Percentiles rank a stretch among this genome's conserved stretches.
Evolutionary conservation across 2,888 invertebrate species (phyloP).

Genomic region (Rhingia rostrata): DNA sequence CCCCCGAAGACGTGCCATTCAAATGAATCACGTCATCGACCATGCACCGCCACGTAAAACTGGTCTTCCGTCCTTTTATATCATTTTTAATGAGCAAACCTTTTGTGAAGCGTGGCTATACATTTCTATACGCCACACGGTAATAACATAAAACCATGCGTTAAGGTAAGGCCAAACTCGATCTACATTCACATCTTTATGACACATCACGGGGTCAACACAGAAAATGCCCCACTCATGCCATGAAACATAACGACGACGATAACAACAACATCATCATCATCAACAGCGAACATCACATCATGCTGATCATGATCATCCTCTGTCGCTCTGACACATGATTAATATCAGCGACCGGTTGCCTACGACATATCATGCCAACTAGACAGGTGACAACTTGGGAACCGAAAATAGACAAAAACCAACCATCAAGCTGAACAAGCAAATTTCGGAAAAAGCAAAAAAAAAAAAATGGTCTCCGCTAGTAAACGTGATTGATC

Average conservation of each 20-base stretch:
- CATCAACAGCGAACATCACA: conserved; percentile 51
- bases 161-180: conserved; percentile 11
- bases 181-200: conserved; percentile 66
- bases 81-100: conserved; percentile 50
- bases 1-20: not conserved
- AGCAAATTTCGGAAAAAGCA: not conserved
- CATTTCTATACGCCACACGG: conserved; percentile 4
- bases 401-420: conserved; percentile 43
- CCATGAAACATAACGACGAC: conserved; percentile 22
- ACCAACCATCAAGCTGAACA: not conserved
- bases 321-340: conserved; percentile 46
- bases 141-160: conserved; percentile 33
- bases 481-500: conserved; percentile 55
- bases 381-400: conserved; percentile 69
- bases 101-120: conserved; percentile 51
- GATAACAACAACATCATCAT: conserved; percentile 12
- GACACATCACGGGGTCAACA: conserved; percentile 43
- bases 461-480: conserved; percentile 6
- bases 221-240: conserved; percentile 23
- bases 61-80: conserved; percentile 21
- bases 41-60: conserved; percentile 3
- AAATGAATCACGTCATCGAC: conserved; percentile 16
- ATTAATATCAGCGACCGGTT: conserved; percentile 72
- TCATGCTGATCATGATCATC: conserved; percentile 56
- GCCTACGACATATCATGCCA: conserved; percentile 61